A percentile compares a stretch with the other conserved stretches of the same genome.
Evolutionary conservation across 2,797 vertebrate species (phyloP).

Genomic region (Typhlichthys subterraneus): DNA sequence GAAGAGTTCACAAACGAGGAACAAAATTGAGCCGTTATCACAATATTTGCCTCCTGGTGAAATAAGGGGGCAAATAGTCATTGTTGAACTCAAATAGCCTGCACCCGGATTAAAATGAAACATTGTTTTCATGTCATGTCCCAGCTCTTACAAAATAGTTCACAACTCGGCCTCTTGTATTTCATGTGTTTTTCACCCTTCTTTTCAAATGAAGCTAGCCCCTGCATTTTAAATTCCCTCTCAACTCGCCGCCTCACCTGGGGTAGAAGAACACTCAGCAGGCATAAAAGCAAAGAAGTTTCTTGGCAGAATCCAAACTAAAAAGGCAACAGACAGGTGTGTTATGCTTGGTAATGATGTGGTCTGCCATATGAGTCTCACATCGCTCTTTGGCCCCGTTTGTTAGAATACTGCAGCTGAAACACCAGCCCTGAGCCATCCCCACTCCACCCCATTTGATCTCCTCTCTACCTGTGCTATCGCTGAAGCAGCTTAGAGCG

Average conservation of each 20-base stretch:
- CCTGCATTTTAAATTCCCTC: slow-evolving; percentile 41
- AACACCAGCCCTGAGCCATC: slow-evolving; percentile 64
- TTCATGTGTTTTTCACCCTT: slow-evolving; percentile 8
- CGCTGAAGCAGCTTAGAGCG: slow-evolving; percentile 60
- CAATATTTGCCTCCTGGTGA: slow-evolving; percentile 12
- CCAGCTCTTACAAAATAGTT: slow-evolving; percentile 1
- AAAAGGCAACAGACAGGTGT: slow-evolving; percentile 45
- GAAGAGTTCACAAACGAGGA: background rate
- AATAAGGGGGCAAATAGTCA: background rate
- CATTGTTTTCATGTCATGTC: slow-evolving; percentile 24
- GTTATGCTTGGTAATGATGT: slow-evolving; percentile 59
- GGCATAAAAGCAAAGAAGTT: slow-evolving; percentile 46
- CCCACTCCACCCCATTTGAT: slow-evolving; percentile 69
- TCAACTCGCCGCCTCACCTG: slow-evolving; percentile 40
- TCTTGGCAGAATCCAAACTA: slow-evolving; percentile 43
- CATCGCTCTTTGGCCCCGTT: slow-evolving; percentile 51
- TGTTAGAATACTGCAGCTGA: slow-evolving; percentile 57
- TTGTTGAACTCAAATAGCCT: slow-evolving; percentile 8
- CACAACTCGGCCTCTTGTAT: slow-evolving; percentile 8
- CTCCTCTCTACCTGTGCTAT: slow-evolving; percentile 61
- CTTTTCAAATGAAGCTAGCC: slow-evolving; percentile 33
- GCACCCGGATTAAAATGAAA: slow-evolving; percentile 23
- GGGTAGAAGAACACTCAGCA: slow-evolving; percentile 44
- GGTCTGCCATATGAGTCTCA: slow-evolving; percentile 54
- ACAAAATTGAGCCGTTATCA: slow-evolving; percentile 1